phyloP scores from a whole-genome alignment of 2,113 vertebrate species.

The Siniperca chuatsi region DNA sequence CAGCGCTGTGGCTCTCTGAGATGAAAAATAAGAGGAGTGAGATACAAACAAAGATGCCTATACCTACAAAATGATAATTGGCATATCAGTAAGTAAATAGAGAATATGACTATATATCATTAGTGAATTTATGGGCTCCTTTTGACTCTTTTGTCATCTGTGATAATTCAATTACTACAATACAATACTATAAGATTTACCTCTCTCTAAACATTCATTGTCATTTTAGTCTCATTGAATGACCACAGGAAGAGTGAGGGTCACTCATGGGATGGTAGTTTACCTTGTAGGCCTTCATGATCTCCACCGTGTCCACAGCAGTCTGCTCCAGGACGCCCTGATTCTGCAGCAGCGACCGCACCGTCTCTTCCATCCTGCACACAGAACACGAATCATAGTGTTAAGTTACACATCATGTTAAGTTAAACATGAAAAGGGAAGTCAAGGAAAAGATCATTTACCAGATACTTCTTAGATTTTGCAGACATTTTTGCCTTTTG shows the following conservation, averaged over 20 bases:
- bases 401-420: not conserved
- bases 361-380: constrained; percentile 94
- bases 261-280: not conserved
- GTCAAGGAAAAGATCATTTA: not conserved
- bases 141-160: not conserved
- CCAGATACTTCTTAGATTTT: not conserved
- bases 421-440: not conserved
- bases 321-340: constrained; percentile 88
- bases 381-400: not conserved
- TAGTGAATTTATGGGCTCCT: not conserved
- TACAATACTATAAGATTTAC: no score
- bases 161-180: not conserved
- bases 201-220: not conserved
- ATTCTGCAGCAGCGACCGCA: constrained; percentile 90
- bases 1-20: not conserved
- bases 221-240: not conserved
- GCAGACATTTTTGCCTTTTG: not conserved
- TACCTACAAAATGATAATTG: not conserved
- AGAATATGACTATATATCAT: not conserved
- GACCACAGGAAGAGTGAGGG: not conserved
- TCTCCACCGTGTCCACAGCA: constrained; percentile 86
- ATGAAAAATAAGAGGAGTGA: not conserved
- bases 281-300: constrained; percentile 92
- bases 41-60: not conserved
- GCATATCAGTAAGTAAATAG: not conserved